These are phyloP conservation scores for Selenia dentaria DNA, from an alignment of 2,888 invertebrate genomes.

Conservation along the genomic window DNA sequence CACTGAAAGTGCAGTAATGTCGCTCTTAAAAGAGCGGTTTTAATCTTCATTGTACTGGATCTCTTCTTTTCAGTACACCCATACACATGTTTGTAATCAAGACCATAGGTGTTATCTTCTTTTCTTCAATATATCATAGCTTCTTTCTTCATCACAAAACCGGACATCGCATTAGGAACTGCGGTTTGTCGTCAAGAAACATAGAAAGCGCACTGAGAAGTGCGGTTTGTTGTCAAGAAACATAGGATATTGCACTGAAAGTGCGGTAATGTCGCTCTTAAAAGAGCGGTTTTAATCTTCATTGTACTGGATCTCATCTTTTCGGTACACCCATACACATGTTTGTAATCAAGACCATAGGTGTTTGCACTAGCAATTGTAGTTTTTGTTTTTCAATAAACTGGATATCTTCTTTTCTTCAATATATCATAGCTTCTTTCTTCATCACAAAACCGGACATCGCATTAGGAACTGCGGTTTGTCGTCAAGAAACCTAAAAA, in stretches of 20 bases:
- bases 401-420: too few relatives aligned
- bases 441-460: too few relatives aligned
- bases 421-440: too few relatives aligned
- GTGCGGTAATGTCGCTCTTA: constrained; percentile 8
- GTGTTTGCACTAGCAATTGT: too few relatives aligned
- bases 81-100: too few relatives aligned
- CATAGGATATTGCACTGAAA: constrained; percentile 12
- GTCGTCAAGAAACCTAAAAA: background rate
- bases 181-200: constrained; percentile 5
- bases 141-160: too few relatives aligned
- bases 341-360: too few relatives aligned
- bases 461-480: constrained; percentile 19
- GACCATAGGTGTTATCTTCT: too few relatives aligned
- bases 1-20: constrained; percentile 12
- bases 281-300: constrained; percentile 10
- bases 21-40: constrained; percentile 15
- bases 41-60: background rate
- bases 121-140: too few relatives aligned
- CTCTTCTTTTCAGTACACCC: background rate
- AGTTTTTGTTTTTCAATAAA: too few relatives aligned
- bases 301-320: background rate
- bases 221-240: background rate
- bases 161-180: too few relatives aligned
- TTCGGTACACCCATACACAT: background rate
- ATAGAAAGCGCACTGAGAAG: constrained; percentile 11